A percentile compares a stretch with the other conserved stretches of the same genome.
Evolutionary conservation across 2,113 vertebrate species (phyloP).

Genomic region (Zapornia atra): DNA sequence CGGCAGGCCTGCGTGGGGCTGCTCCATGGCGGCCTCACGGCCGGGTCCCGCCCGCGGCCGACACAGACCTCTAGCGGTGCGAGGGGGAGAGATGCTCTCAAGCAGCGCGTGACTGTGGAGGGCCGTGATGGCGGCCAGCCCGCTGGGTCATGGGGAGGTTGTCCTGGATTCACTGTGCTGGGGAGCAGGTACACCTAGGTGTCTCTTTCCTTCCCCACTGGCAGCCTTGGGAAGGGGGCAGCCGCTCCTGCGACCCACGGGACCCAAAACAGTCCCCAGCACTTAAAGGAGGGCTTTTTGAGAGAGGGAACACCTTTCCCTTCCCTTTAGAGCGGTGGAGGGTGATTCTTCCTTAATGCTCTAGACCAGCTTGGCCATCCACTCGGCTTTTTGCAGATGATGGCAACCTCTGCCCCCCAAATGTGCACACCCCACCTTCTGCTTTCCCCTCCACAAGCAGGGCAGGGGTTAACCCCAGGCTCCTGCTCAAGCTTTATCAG

Average conservation of each 20-base stretch:
- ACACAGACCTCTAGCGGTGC: background rate
- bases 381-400: background rate
- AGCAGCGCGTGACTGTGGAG: fast-evolving
- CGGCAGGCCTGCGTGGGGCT: background rate
- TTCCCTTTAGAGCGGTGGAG: background rate
- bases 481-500: background rate
- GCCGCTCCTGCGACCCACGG: fast-evolving
- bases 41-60: fast-evolving
- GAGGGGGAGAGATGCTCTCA: fast-evolving
- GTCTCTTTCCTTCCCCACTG: background rate
- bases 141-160: fast-evolving
- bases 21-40: fast-evolving
- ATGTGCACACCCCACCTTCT: background rate
- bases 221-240: fast-evolving
- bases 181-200: background rate
- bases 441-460: background rate
- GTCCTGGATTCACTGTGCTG: background rate
- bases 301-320: background rate
- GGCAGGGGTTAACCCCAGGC: background rate
- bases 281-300: background rate
- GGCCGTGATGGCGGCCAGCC: fast-evolving
- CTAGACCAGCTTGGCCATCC: background rate
- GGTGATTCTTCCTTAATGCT: background rate
- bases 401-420: background rate
- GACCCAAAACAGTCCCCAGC: background rate